Base-by-base conservation (phyloP, 2,888 invertebrate species). In the Cabera pusaria region DNA sequence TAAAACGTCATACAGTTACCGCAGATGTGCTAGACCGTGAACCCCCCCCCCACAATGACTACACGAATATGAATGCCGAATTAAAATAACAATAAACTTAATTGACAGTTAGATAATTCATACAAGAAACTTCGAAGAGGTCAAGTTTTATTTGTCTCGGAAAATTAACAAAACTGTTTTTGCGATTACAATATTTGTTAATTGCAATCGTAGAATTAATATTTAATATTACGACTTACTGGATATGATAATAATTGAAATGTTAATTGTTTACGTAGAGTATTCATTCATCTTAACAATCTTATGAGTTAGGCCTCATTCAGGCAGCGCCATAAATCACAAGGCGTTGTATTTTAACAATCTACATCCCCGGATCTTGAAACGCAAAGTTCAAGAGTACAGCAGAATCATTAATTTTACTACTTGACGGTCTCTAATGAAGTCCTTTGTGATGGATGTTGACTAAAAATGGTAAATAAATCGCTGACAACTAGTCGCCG, bases 1-100 rank as follows among this genome's bases (percentile, higher is more conserved):
- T 59, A 53, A 51, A 47, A 44, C 52, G 41, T 36, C 31, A 48
- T 52, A 52, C 40, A 24, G 7, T 11, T 23, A 20, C 17, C 10
- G 28, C 42, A 39, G 35, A 29, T 21, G 17, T 27, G 25, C 20
- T 26, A 31, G 41, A 23, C 41, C 41, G 11, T 42, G 41, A 42
- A 36, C 35, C 17, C 22, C 7, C 26, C 26, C 24, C 33, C 27
- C 24, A 39, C 35, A 36, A 32, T 42, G 28, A 33, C 29, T 36
- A 28, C 7, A 36, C 27, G 22, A 42, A 37, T 31, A 44, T 38
- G 33, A 38, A 46, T 49, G 38, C 37, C 17, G 20, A 38, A 43
- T 44, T 44, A 10, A 7, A 48, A 41, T 50, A 34, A 49, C 43
- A 46, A 44, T 46, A 38, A 41, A 36, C 25, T 41, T 43, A 41